A percentile compares a stretch with the other conserved stretches of the same genome.
These are phyloP conservation scores for Champsocephalus gunnari DNA, from an alignment of 2,797 vertebrate species.

Conservation along the genomic window DNA sequence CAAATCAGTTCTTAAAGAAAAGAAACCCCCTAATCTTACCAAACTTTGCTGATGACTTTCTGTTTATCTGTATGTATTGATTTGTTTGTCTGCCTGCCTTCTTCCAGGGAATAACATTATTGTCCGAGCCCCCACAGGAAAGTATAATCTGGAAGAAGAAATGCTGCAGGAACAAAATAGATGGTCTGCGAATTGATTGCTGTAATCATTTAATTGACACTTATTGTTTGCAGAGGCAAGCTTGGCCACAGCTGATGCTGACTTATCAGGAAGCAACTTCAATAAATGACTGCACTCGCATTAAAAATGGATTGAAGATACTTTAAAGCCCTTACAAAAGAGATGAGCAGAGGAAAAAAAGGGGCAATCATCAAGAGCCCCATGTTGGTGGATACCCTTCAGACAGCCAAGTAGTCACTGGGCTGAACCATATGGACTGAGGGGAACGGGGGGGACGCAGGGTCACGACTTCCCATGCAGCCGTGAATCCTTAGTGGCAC, in stretches of 20 bases:
- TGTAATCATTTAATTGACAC: constrained; percentile 56
- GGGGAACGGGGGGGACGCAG: neutral
- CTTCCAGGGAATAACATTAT: constrained; percentile 26
- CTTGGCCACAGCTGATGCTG: constrained; percentile 54
- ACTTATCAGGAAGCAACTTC: constrained; percentile 47
- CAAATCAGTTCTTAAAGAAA: neutral
- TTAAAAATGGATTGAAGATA: constrained; percentile 38
- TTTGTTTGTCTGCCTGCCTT: constrained; percentile 11
- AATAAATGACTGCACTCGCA: constrained; percentile 50
- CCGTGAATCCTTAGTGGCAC: constrained; percentile 6
- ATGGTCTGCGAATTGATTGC: constrained; percentile 29
- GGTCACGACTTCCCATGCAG: neutral
- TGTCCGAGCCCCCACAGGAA: neutral
- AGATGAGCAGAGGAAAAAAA: constrained; percentile 2
- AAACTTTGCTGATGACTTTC: constrained; percentile 24
- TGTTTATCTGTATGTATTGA: constrained; percentile 37
- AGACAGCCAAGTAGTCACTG: constrained; percentile 10
- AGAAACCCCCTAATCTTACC: neutral
- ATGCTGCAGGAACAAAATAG: constrained; percentile 29
- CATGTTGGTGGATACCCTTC: constrained; percentile 3
- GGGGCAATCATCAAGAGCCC: neutral
- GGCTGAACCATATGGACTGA: constrained; percentile 15
- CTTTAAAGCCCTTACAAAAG: constrained; percentile 26
- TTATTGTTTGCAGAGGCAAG: constrained; percentile 53
- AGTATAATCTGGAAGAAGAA: constrained; percentile 4